Evolutionary conservation across 2,113 vertebrate genomes (phyloP).

Genomic region (Cyprinodon tularosa): DNA sequence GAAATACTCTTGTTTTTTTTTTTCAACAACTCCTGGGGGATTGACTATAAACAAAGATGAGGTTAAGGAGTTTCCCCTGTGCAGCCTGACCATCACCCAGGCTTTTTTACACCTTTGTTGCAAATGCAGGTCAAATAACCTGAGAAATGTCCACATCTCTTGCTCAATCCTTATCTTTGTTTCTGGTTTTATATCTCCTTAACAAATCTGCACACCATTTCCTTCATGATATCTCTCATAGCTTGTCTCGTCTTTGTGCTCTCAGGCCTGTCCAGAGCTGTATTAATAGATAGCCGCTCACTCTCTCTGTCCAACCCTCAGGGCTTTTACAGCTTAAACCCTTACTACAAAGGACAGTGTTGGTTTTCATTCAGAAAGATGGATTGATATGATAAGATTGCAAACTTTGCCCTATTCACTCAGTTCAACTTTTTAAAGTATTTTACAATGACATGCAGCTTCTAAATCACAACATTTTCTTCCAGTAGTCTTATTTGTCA

Average conservation of each 20-base stretch:
- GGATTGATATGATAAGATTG: neutral
- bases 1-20: neutral
- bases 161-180: neutral
- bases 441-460: neutral
- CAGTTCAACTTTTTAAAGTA: no score
- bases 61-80: neutral
- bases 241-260: slow-evolving; percentile 39
- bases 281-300: slow-evolving; percentile 34
- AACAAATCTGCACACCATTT: slow-evolving; percentile 1
- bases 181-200: slow-evolving; percentile 8
- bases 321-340: slow-evolving; percentile 26
- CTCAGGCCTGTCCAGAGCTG: slow-evolving; percentile 46
- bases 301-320: slow-evolving; percentile 24
- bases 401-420: neutral
- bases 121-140: neutral
- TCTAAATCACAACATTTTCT: neutral
- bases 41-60: slow-evolving; percentile 11
- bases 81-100: neutral
- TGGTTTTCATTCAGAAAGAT: slow-evolving; percentile 15
- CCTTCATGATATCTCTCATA: slow-evolving; percentile 17
- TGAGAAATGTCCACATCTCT: slow-evolving; percentile 1
- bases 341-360: slow-evolving; percentile 13
- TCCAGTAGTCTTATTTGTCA: neutral
- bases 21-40: neutral
- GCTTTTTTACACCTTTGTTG: neutral